Base-by-base conservation (phyloP, 1,140 invertebrate species). In the Drosophila athabasca region DNA sequence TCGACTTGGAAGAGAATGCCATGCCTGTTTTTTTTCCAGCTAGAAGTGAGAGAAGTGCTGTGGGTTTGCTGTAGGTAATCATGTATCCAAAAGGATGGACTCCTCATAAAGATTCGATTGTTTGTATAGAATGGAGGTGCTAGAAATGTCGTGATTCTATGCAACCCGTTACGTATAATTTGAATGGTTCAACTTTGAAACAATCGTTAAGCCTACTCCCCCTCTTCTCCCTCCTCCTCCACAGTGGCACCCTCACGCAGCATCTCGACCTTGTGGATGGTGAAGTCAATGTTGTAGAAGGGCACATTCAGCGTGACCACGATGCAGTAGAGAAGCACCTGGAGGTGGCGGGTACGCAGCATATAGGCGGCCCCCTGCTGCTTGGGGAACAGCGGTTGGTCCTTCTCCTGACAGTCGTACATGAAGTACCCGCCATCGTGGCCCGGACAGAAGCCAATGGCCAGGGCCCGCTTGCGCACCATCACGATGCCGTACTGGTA, bases 401-500 rank as follows among this genome's bases (percentile, higher is more conserved):
- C 94, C 76, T 92, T 92, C 58, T 93, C 93, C 83, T 94, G 93
- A 69, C 93, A 94, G 70, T 95, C 94, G 78, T 93, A 95, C 94
- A 94, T 93, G 68, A 94, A 94, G 75, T 94, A 95, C 7, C 94
- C 94, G 4, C 77, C 78, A 26, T 92, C 92, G 51, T 77, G 71
- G 0, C 90, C 85, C 7, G 84, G 80, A 41, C 87, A 79, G 77
- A 92, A 94, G 1, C 94, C 94, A 74, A 94, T 94, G 9, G 93
- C 93, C 50, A 94, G 81, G 50, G 93, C 93, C 55, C 93, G 93
- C 35, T 91, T 92, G 0, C 92, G 92, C 53, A 92, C 93, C 60
- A 91, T 92, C 24, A 94, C 91, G 11, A 95, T 92, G 2, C 94
- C 94, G 44, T 90, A 85, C 39, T 92, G 85, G 29, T 73, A 91